Evolutionary conservation across 2,888 invertebrate species (phyloP).

Genomic region (Ryuthela nishihirai): DNA sequence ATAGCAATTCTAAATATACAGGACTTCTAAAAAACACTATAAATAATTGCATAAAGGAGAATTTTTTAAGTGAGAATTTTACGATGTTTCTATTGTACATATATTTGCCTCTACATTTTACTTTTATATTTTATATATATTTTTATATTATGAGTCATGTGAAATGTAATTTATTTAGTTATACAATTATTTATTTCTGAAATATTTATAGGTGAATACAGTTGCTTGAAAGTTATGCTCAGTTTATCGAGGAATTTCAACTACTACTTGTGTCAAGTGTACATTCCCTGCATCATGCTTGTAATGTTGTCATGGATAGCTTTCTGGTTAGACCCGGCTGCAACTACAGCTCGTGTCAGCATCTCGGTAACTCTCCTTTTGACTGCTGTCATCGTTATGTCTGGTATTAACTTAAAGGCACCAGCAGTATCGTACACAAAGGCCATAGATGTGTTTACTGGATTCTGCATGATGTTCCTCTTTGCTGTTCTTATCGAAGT

Average conservation of each 20-base stretch:
- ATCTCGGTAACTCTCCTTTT: constrained; percentile 91
- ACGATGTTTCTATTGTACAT: too few relatives aligned
- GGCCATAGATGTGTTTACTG: constrained; percentile 96
- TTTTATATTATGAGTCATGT: too few relatives aligned
- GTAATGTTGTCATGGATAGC: constrained; percentile 97
- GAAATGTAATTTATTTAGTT: too few relatives aligned
- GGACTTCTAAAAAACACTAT: neutral
- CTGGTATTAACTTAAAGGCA: constrained; percentile 84
- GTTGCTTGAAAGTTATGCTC: constrained; percentile 93
- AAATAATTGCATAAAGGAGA: neutral
- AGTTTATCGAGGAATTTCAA: constrained; percentile 96
- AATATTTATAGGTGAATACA: constrained; percentile 94
- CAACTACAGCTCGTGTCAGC: constrained; percentile 88
- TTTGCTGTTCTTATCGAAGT: constrained; percentile 96
- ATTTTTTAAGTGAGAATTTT: too few relatives aligned
- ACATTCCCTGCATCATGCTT: constrained; percentile 97
- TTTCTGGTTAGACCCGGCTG: constrained; percentile 92
- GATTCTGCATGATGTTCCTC: constrained; percentile 94
- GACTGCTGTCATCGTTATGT: constrained; percentile 96
- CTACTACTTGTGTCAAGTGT: constrained; percentile 98
- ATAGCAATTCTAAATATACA: neutral
- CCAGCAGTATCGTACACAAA: constrained; percentile 98
- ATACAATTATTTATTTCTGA: too few relatives aligned
- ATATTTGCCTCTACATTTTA: too few relatives aligned
- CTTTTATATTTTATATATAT: too few relatives aligned